Evolutionary conservation across 1,140 invertebrate genomes (phyloP), one percentile per base, ranked within the genome.

Genomic region (Bombus cullumanus): DNA sequence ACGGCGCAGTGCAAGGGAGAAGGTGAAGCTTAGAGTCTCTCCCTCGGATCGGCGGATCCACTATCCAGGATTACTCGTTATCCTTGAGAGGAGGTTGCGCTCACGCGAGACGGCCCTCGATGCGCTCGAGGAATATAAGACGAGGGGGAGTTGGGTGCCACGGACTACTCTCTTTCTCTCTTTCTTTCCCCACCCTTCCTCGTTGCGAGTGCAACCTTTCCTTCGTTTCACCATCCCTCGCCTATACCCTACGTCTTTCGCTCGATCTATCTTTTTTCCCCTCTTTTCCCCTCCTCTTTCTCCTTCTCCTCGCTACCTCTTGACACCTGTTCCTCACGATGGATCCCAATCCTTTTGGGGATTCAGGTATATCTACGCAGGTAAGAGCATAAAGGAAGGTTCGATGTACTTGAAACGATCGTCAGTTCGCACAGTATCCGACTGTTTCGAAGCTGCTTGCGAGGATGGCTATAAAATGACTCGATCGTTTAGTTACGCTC

Each of bases 1-100:
- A 22, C 18, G 18, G 18, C 3, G 15, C 53, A 12, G 34, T 9
- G 68, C 34, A 15, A 39, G 34, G 79, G 53, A 73, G 68, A 79
- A 39, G 81, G 77, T 37, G 83, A 72, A 37, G 64, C 43, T n/a
- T 28, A 15, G n/a, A 78, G 75, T 78, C 75, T 74, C 74, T 90
- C 88, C 73, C 89, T 88, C 86, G 83, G 83, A 87, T 89, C 89
- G 84, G 87, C 77, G 90, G 89, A 90, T 91, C 90, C 91, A 92
- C 91, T 91, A 92, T 93, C 91, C 92, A 91, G 92, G 92, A 92
- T 93, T 93, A 93, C 93, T 91, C 89, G 93, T 92, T 94, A 93
- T 93, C 93, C 93, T 94, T 94, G 93, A 94, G 87, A 93, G 79
- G 86, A 91, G 90, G 72, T 84, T 91, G 89, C 86, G 83, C 89